Base-by-base conservation (phyloP, 2,113 vertebrate genomes). In the Trichomycterus rosablanca region DNA sequence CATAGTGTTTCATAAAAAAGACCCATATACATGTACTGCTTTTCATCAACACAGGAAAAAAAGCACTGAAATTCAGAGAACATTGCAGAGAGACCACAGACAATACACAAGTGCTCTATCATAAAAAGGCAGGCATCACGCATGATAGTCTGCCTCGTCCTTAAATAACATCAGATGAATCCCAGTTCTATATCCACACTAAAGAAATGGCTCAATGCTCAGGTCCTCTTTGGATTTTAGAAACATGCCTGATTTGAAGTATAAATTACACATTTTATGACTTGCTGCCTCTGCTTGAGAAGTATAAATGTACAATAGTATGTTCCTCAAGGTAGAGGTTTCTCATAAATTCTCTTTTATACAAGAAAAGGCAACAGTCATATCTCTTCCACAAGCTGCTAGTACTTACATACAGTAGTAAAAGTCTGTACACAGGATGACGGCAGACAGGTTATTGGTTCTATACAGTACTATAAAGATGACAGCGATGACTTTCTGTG, bases 331-430 rank as follows among this genome's bases (percentile, higher is more conserved):
- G 88, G 81, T 83, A 89, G 90, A 89, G 88, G 88, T 88, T 90
- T 89, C 78, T 92, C 89, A 94, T 96, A 97, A 93, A 95, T 89
- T 81, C 92, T 97, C 92, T 97, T 95, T 95, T 97, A 87, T 97
- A 97, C 93, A 98, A 92, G 92, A 90, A 95, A 96, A 96, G 94
- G 95, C 95, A 93, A 93, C 83, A 83, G 89, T 94, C 77, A 84
- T 77, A 88, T 94, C 79, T 81, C 79, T 83, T 77, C 78, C 86
- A 93, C 86, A 90, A 87, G 87, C 87, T 94, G 86, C 87, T 90
- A 89, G 91, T 93, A 92, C 88, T 94, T 92, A 89, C 88, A 85
- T 92, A 89, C 88, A 85, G 72, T 73, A 75, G 71, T 76, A 74
- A 81, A 90, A 85, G 70, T 88, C 84, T 97, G 89, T 94, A 93